Conservation (phyloP, 1,140 invertebrate species). For the Neelides sp. region DNA sequence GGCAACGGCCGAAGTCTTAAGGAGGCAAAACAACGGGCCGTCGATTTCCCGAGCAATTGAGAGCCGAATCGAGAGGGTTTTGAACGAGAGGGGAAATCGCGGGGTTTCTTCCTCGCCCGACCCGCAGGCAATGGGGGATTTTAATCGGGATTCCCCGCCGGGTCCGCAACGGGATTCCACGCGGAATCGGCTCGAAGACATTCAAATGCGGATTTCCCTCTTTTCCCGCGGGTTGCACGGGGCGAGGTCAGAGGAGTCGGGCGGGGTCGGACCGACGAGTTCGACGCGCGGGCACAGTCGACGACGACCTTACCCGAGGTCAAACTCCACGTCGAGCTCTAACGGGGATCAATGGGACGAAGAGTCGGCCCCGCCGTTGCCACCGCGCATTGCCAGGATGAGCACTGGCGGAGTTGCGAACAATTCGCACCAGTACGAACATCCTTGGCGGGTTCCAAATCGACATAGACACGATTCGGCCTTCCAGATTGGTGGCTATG, state of each 20-base stretch:
- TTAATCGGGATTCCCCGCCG: background rate
- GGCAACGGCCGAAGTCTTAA: slow-evolving; percentile 17
- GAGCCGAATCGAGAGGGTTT: slow-evolving; percentile 29
- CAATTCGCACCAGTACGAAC: background rate
- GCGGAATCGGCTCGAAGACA: slow-evolving; percentile 1
- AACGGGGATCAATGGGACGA: slow-evolving; percentile 1
- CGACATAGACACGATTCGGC: no score
- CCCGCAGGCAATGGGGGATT: background rate
- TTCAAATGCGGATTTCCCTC: slow-evolving; percentile 4
- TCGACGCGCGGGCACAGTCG: background rate
- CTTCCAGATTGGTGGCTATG: no score
- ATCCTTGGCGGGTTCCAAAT: background rate
- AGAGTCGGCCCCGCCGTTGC: slow-evolving; percentile 8
- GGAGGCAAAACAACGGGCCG: slow-evolving; percentile 5
- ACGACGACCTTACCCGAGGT: no score
- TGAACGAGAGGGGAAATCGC: slow-evolving; percentile 29
- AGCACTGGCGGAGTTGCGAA: background rate
- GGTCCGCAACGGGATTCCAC: background rate
- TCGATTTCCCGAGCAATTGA: slow-evolving; percentile 23
- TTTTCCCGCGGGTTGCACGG: slow-evolving; percentile 2
- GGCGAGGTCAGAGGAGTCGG: slow-evolving; percentile 4
- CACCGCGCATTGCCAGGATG: slow-evolving; percentile 3
- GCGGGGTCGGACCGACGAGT: background rate
- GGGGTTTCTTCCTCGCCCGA: slow-evolving; percentile 13
- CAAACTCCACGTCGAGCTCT: background rate